Evolutionary conservation across 1,140 invertebrate genomes (phyloP), one percentile per base, ranked within the genome.

Genomic region (Ceratina australensis): DNA sequence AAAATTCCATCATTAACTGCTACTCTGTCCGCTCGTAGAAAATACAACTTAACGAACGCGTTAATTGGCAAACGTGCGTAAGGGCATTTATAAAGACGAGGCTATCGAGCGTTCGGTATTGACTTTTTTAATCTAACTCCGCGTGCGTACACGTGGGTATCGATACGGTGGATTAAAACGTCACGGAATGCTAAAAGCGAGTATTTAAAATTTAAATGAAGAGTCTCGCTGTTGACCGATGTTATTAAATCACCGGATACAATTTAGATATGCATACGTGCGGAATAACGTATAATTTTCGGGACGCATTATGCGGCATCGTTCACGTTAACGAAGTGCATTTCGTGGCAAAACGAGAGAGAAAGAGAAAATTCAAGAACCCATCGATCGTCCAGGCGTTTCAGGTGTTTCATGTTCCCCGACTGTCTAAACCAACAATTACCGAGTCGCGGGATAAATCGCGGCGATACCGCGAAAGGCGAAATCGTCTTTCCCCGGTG

Each of bases 361-460:
- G n/a, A n/a, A 10, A 42, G 33, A 42, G 33, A 13, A 79, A 72
- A 76, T 79, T 61, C 28, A 47, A 57, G 54, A 13, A 69, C 26
- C 67, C 80, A 83, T 79, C 64, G 80, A 82, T 83, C 82, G 57
- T 47, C 42, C 24, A 42, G 59, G 33, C 63, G 18, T 33, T 24
- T 3, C 10, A 33, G 47, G 66, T n/a, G 33, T 42, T 42, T 42
- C 33, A 22, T 68, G 64, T 63, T 83, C 59, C 20, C 22, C 68
- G 77, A 66, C 78, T 81, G 75, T 81, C 15, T 47, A 16, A 73
- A 60, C 75, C 82, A 50, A 79, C 83, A 85, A 85, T 85, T 85
- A 85, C 68, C 42, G 24, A 47, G 72, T 83, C 75, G 56, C 49
- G 56, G 82, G 75, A 85, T 81, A 63, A 80, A 52, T 72, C 71